Conservation (phyloP, 2,888 invertebrate species). For the Cephus spinipes region DNA sequence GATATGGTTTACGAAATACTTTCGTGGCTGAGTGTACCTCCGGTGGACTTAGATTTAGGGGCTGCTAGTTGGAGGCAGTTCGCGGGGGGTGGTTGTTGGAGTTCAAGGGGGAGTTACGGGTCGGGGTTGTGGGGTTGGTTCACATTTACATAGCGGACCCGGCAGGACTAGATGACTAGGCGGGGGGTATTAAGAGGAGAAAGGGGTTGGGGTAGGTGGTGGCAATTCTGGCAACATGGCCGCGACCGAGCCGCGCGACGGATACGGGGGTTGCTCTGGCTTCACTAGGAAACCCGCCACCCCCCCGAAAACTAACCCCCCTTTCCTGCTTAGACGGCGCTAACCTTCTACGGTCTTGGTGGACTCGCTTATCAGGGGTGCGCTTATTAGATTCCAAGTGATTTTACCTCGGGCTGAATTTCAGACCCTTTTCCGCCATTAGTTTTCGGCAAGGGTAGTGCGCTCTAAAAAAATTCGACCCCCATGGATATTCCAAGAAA, state of each 20-base stretch:
- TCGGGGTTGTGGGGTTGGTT: conserved; percentile 56
- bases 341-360: conserved; percentile 34
- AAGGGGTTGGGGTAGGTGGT: conserved; percentile 63
- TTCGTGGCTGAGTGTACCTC: conserved; percentile 60
- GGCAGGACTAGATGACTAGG: conserved; percentile 66
- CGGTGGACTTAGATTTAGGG: conserved; percentile 66
- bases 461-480: background rate
- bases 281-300: conserved; percentile 14
- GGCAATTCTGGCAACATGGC: conserved; percentile 66
- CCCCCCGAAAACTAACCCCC: conserved; percentile 17
- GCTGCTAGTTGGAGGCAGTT: conserved; percentile 63
- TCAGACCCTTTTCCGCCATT: conserved; percentile 17
- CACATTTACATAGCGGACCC: conserved; percentile 66
- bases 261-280: conserved; percentile 39
- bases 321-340: conserved; percentile 43
- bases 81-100: conserved; percentile 56
- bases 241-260: conserved; percentile 56
- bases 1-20: conserved; percentile 29
- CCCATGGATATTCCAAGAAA: background rate
- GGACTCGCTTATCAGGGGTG: conserved; percentile 64
- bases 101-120: conserved; percentile 46
- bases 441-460: background rate
- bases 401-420: conserved; percentile 45
- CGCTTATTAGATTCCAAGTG: conserved; percentile 63
- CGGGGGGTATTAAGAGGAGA: conserved; percentile 63